These are phyloP conservation scores for Pharmacophagus antenor DNA, from an alignment of 2,888 invertebrate genomes.

Conservation along the genomic window DNA sequence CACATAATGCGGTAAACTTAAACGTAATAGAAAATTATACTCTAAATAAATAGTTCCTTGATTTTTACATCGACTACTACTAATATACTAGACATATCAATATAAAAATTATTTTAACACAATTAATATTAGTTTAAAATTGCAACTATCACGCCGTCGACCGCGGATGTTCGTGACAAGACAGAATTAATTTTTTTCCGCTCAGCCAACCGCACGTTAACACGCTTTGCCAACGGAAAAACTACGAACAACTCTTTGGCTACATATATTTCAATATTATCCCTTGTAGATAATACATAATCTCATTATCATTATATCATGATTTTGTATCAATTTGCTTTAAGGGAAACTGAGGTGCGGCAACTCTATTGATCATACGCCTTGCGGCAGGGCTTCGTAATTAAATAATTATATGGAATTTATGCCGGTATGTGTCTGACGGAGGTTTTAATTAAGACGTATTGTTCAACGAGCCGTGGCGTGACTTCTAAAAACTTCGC, in stretches of 20 bases:
- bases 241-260: slow-evolving; percentile 41
- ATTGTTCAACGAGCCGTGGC: slow-evolving; percentile 66
- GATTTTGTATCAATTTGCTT: slow-evolving; percentile 35
- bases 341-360: slow-evolving; percentile 33
- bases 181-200: slow-evolving; percentile 43
- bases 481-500: slow-evolving; percentile 69
- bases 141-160: slow-evolving; percentile 30
- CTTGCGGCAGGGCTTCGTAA: slow-evolving; percentile 51
- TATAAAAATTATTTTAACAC: slow-evolving; percentile 17
- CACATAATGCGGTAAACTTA: not conserved
- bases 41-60: not conserved
- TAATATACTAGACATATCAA: slow-evolving; percentile 8
- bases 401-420: slow-evolving; percentile 65
- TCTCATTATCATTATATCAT: slow-evolving; percentile 45
- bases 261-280: slow-evolving; percentile 54
- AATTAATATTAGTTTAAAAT: slow-evolving; percentile 29
- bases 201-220: slow-evolving; percentile 41
- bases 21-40: not conserved
- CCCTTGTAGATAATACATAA: slow-evolving; percentile 42
- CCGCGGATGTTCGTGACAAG: slow-evolving; percentile 31
- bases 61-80: not conserved
- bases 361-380: slow-evolving; percentile 52
- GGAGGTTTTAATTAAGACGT: slow-evolving; percentile 71
- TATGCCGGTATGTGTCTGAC: slow-evolving; percentile 51
- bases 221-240: slow-evolving; percentile 31